A percentile compares a stretch with the other conserved stretches of the same genome.
Conservation (phyloP, 2,888 invertebrate genomes). For the Calliopum simillimum region DNA sequence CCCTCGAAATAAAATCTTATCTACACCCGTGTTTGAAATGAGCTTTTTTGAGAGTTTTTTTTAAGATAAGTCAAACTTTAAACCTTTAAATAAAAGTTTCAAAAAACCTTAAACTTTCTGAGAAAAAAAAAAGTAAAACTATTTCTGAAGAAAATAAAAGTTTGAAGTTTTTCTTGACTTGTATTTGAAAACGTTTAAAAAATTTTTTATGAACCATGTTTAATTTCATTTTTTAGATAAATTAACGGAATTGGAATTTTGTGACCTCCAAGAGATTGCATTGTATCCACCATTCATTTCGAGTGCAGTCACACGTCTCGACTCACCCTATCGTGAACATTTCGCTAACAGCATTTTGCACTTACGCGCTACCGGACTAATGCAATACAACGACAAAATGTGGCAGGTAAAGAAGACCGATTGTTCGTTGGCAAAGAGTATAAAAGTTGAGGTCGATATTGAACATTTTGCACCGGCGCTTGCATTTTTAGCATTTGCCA, state of each 20-base stretch:
- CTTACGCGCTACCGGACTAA: slow-evolving; percentile 53
- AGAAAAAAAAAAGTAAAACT: too few species aligned
- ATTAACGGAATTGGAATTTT: slow-evolving; percentile 54
- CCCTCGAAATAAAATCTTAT: too few species aligned
- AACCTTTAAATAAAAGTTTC: too few species aligned
- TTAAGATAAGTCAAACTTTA: too few species aligned
- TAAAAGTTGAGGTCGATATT: slow-evolving; percentile 59
- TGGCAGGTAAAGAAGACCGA: slow-evolving; percentile 58
- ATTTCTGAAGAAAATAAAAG: too few species aligned
- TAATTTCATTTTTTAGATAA: slow-evolving; percentile 39
- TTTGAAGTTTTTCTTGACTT: too few species aligned
- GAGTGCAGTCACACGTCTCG: slow-evolving; percentile 42
- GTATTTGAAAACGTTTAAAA: too few species aligned
- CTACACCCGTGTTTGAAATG: too few species aligned
- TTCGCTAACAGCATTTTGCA: slow-evolving; percentile 52
- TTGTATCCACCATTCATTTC: slow-evolving; percentile 51
- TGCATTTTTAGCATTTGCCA: slow-evolving; percentile 52
- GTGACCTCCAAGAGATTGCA: slow-evolving; percentile 60
- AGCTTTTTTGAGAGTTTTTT: too few species aligned
- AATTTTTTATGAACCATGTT: too few species aligned
- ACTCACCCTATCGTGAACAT: slow-evolving; percentile 57
- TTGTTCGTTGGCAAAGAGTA: slow-evolving; percentile 51
- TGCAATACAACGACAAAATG: slow-evolving; percentile 53
- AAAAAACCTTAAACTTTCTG: too few species aligned
- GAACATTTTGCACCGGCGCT: slow-evolving; percentile 62